phyloP scores from a whole-genome alignment of 2,797 vertebrate genomes.

The Takifugu ocellatus region DNA sequence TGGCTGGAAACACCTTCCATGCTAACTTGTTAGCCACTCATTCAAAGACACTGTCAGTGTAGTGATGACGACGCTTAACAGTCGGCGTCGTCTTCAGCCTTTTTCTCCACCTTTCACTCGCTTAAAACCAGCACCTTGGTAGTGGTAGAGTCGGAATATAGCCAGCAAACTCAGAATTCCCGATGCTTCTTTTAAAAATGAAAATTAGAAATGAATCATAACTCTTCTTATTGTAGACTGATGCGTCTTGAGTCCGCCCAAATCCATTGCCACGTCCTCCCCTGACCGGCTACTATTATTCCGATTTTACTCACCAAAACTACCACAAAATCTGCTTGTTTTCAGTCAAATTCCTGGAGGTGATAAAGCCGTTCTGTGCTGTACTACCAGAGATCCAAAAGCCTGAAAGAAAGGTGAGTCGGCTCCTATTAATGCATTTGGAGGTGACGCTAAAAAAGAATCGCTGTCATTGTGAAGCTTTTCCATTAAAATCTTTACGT shows the following conservation, averaged over 20 bases:
- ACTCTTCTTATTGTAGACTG: background rate
- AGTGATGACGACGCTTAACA: slow-evolving; percentile 75
- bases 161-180: background rate
- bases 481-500: background rate
- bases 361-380: slow-evolving; percentile 97
- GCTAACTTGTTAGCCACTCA: slow-evolving; percentile 59
- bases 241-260: slow-evolving; percentile 28
- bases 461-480: slow-evolving; percentile 15
- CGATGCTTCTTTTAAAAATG: no score
- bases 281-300: slow-evolving; percentile 2
- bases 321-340: slow-evolving; percentile 24
- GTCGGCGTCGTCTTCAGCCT: slow-evolving; percentile 5
- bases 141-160: background rate
- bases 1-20: background rate
- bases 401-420: slow-evolving; percentile 90
- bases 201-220: no score
- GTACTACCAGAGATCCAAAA: slow-evolving; percentile 97
- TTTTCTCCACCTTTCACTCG: background rate
- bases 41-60: slow-evolving; percentile 62
- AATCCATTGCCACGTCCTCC: slow-evolving; percentile 62
- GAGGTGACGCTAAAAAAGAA: background rate
- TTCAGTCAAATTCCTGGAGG: slow-evolving; percentile 97
- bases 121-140: background rate
- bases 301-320: background rate
- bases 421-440: background rate